Evolutionary conservation across 1,140 invertebrate species (phyloP), one percentile per base, ranked within the genome.

Genomic region (Lutraria rhynchaena): DNA sequence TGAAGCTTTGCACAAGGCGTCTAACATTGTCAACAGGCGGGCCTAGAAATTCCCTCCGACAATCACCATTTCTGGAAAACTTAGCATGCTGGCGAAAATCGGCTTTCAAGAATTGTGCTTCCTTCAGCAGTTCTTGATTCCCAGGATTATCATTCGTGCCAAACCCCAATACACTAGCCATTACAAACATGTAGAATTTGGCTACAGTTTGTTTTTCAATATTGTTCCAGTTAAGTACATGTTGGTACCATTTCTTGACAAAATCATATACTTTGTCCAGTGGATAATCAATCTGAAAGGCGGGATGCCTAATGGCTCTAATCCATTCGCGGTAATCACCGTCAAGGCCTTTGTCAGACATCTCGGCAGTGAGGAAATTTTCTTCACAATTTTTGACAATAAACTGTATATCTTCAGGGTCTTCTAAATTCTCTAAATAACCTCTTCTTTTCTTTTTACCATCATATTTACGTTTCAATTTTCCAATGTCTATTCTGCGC

Each of bases 301-400:
- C 15, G 2, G 33, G 27, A 49, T 80, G 81, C 3, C 83, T 24
- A 29, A 85, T 83, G 0, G 80, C 80, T 15, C 22, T 29, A 4
- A 85, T 67, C 83, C 83, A 85, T 78, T 85, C 80, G 7, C n/a
- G 61, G 31, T 82, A 85, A 33, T 85, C 83, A 0, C 31, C 33
- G 29, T 85, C 74, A 1, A 75, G 19, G 27, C 15, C 33, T 46
- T 15, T 44, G 9, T 75, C 49, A 15, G 46, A 13, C 13, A 35
- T 31, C 22, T 35, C 3, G 19, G 44, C 22, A 33, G 49, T 53
- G 22, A 58, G 31, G 44, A 86, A 75, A n/a, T 76, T 86, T n/a
- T 63, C 75, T 41, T 86, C 84, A 33, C 82, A 86, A 2, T 44
- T 37, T 13, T 77, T 49, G 22, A 81, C 73, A 0, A 83, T 83